Conservation (phyloP, 2,113 vertebrate genomes). For the Prunella fulvescens region DNA sequence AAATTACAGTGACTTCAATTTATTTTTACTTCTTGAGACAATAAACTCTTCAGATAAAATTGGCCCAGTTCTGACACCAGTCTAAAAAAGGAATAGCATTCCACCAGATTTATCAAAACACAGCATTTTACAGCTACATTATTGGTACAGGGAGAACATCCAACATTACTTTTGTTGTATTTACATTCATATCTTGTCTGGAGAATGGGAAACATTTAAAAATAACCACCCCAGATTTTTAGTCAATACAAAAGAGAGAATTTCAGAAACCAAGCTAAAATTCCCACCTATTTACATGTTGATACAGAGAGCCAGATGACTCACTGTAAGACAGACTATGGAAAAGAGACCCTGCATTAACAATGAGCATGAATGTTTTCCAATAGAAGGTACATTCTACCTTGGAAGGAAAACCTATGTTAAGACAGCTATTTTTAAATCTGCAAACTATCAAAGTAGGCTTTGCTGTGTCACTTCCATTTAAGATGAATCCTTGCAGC, state of each 20-base stretch:
- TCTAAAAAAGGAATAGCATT: not conserved
- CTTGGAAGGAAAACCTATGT: not conserved
- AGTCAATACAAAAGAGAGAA: not conserved
- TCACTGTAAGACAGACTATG: not conserved
- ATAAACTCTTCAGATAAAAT: not conserved
- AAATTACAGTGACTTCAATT: not conserved
- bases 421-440: not conserved
- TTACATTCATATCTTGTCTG: not conserved
- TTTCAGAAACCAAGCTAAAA: not conserved
- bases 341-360: not conserved
- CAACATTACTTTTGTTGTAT: not conserved
- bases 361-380: not conserved
- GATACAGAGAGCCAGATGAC: not conserved
- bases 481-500: conserved; percentile 12
- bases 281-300: not conserved
- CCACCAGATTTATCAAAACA: not conserved
- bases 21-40: not conserved
- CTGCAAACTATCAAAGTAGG: not conserved
- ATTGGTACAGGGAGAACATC: not conserved
- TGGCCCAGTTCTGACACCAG: not conserved
- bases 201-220: not conserved
- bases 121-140: not conserved
- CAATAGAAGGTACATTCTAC: not conserved
- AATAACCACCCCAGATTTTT: not conserved
- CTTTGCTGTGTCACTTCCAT: not conserved